Conservation (phyloP, 2,888 invertebrate genomes). For the Andrena bicolor region DNA sequence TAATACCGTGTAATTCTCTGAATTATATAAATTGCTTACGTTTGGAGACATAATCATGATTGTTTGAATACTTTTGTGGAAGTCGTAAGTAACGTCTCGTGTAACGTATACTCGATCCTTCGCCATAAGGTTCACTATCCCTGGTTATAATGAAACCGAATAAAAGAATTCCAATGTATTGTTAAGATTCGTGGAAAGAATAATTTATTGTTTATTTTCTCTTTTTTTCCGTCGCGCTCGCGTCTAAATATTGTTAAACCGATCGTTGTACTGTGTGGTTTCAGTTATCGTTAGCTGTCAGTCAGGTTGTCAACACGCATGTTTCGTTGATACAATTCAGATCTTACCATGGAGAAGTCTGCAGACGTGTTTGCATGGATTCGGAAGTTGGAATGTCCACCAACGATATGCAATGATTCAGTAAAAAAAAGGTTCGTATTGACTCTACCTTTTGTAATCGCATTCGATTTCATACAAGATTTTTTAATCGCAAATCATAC, state of each 20-base stretch:
- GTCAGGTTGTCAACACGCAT: background rate
- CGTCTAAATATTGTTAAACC: background rate
- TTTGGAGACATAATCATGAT: background rate
- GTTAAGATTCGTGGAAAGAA: slow-evolving; percentile 1
- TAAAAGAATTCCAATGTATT: background rate
- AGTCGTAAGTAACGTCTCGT: background rate
- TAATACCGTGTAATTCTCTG: background rate
- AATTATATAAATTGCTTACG: background rate
- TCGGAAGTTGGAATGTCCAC: slow-evolving; percentile 70
- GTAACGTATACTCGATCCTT: slow-evolving; percentile 22
- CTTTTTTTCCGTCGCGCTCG: background rate
- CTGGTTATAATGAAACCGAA: background rate
- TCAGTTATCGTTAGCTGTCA: background rate
- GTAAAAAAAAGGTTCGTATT: slow-evolving; percentile 72
- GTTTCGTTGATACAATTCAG: background rate
- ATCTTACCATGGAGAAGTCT: slow-evolving; percentile 47
- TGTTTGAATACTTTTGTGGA: slow-evolving; percentile 8
- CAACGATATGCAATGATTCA: slow-evolving; percentile 60
- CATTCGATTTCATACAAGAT: slow-evolving; percentile 1
- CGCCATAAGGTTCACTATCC: background rate
- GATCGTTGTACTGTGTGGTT: slow-evolving; percentile 6
- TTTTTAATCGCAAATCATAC: slow-evolving; percentile 3
- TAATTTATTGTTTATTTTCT: background rate
- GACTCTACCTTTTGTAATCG: slow-evolving; percentile 8
- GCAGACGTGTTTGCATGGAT: slow-evolving; percentile 66